Conservation (phyloP, 2,888 invertebrate species). For the Lasioglossum villosulum region DNA sequence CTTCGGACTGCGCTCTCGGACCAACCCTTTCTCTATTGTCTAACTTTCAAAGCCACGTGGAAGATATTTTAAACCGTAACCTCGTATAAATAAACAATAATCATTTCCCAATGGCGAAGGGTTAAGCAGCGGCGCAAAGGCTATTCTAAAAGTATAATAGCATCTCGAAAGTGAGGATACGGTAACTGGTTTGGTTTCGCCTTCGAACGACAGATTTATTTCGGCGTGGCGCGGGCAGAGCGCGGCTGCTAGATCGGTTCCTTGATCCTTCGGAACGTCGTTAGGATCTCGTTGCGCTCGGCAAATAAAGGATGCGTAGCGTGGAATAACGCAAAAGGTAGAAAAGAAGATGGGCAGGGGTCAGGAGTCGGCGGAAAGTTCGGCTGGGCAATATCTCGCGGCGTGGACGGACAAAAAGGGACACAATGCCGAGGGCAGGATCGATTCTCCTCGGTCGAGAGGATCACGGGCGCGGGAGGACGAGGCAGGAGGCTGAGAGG, state of each 20-base stretch:
- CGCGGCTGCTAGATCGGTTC: conserved; percentile 6
- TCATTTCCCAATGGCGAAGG: not conserved
- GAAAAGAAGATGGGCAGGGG: conserved; percentile 60
- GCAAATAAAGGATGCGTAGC: conserved; percentile 53
- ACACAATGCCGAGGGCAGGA: conserved; percentile 81
- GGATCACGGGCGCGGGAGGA: conserved; percentile 66
- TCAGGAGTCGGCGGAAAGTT: conserved; percentile 74
- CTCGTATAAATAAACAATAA: not conserved
- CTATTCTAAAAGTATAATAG: not conserved
- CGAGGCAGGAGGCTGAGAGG: conserved; percentile 58
- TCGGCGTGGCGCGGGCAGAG: not conserved
- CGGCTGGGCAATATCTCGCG: conserved; percentile 79
- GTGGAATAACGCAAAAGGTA: conserved; percentile 42
- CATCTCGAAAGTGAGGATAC: not conserved
- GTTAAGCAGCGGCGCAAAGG: not conserved
- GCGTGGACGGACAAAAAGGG: conserved; percentile 80
- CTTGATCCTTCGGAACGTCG: conserved; percentile 43
- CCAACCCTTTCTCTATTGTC: not conserved
- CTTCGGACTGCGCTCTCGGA: not conserved
- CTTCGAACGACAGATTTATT: conserved; percentile 11
- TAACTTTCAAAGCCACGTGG: not conserved
- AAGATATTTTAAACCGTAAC: not conserved
- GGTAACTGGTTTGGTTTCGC: conserved; percentile 2
- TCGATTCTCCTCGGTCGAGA: conserved; percentile 82
- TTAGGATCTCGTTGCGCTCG: conserved; percentile 62